Evolutionary conservation across 2,888 invertebrate species (phyloP), one percentile per base, ranked within the genome.

Genomic region (Xanthia togata): DNA sequence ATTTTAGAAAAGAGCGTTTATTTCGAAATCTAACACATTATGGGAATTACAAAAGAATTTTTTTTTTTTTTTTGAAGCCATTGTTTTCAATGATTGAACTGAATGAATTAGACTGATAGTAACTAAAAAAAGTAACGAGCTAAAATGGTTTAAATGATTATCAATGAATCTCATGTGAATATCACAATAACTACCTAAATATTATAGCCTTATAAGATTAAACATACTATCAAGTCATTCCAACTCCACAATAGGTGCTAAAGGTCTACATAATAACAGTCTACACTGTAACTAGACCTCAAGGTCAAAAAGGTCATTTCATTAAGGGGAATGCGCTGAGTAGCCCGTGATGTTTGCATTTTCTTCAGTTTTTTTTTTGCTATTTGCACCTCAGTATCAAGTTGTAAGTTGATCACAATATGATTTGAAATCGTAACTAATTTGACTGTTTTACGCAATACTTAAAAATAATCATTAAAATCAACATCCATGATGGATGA

Each of bases 271-370:
- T 60, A 64, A 62, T 57, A 84, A 55, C 68, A 75, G 60, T 59
- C 60, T 59, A 76, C 55, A 69, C 4, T 70, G 50, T 70, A 53
- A 71, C 76, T 72, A 73, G 62, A 63, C 65, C 44, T 57, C 62
- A 81, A 73, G 71, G 73, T 74, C 76, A 78, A 67, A 77, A 72
- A 82, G 71, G 67, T 74, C 60, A 79, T 82, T 63, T 44, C 31
- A 73, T 82, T 80, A 81, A 78, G 53, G 78, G 41, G 53, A 70
- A 38, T 62, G 3, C 4, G 20, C 4, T 23, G 11, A 26, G 20
- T 11, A n/a, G 8, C 4, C 4, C 0, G 9, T 0, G 41, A 11
- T 17, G 9, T 31, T 31, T n/a, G 17, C 12, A 8, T 17, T 17
- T 20, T 26, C 12, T 26, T 38, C 4, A 1, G 0, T 35, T 38